Conservation (phyloP, 2,797 vertebrate species). For the Notoglanidium macrostoma region DNA sequence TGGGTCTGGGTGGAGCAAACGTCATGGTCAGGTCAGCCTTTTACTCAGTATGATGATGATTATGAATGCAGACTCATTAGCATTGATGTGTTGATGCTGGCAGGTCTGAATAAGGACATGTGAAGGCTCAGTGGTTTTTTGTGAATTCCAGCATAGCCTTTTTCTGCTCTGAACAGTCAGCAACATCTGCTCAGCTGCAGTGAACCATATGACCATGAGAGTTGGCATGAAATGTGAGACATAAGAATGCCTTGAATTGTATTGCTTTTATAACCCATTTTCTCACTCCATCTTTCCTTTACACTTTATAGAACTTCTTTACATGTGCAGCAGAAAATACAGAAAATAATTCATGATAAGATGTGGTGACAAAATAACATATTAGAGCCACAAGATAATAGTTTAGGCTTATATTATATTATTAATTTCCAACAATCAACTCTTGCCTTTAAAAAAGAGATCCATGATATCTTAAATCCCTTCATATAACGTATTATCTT, state of each 20-base stretch:
- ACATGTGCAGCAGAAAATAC: not conserved
- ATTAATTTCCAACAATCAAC: not conserved
- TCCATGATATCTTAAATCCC: not conserved
- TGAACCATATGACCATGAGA: slow-evolving; percentile 3
- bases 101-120: not conserved
- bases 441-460: not conserved
- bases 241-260: not conserved
- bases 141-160: not conserved
- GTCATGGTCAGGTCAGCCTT: not conserved
- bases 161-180: slow-evolving; percentile 7
- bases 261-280: not conserved
- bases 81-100: not conserved
- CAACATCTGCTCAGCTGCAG: slow-evolving; percentile 20
- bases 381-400: not conserved
- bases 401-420: not conserved
- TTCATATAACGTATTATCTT: not conserved
- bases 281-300: not conserved
- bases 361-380: not conserved
- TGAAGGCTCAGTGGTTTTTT: not conserved
- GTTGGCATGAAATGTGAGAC: slow-evolving; percentile 12
- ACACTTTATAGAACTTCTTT: not conserved
- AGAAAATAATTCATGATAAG: not conserved
- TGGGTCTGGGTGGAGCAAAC: slow-evolving; percentile 18
- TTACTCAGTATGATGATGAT: slow-evolving; percentile 6
- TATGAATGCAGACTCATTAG: slow-evolving; percentile 17